A percentile compares a stretch with the other conserved stretches of the same genome.
Conservation (phyloP, 2,888 invertebrate species). For the Lysandra coridon region DNA sequence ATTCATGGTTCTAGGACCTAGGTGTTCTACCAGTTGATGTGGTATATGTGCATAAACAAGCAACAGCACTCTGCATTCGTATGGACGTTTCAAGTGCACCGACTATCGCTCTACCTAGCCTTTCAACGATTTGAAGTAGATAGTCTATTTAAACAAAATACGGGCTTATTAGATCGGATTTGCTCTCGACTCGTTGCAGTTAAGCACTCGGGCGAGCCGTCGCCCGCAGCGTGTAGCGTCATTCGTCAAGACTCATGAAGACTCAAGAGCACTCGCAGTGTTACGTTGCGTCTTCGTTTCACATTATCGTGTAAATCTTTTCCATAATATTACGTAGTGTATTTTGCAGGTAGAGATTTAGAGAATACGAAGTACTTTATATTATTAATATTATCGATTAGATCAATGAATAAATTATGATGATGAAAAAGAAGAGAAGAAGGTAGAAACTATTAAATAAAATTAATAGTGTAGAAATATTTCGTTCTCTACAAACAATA, state of each 20-base stretch:
- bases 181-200: constrained; percentile 20
- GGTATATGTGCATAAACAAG: neutral
- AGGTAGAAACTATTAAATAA: neutral
- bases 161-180: constrained; percentile 8
- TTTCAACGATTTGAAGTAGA: neutral
- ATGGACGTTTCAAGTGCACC: constrained; percentile 37
- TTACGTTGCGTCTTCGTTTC: constrained; percentile 6
- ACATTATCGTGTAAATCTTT: constrained; percentile 11
- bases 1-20: neutral
- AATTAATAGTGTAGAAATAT: neutral
- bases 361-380: neutral
- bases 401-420: neutral
- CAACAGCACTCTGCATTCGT: neutral
- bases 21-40: neutral
- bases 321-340: neutral
- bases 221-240: constrained; percentile 10
- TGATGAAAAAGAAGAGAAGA: neutral
- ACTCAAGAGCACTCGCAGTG: constrained; percentile 10
- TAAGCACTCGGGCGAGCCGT: constrained; percentile 18
- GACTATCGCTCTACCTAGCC: neutral
- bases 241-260: no score
- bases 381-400: neutral
- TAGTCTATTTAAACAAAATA: constrained; percentile 1
- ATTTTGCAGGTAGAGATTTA: neutral
- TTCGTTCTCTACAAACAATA: neutral